Percentiles rank a stretch among this genome's conserved stretches.
phyloP scores from a whole-genome alignment of 2,888 invertebrate species.

The Stenotaenia linearis region DNA sequence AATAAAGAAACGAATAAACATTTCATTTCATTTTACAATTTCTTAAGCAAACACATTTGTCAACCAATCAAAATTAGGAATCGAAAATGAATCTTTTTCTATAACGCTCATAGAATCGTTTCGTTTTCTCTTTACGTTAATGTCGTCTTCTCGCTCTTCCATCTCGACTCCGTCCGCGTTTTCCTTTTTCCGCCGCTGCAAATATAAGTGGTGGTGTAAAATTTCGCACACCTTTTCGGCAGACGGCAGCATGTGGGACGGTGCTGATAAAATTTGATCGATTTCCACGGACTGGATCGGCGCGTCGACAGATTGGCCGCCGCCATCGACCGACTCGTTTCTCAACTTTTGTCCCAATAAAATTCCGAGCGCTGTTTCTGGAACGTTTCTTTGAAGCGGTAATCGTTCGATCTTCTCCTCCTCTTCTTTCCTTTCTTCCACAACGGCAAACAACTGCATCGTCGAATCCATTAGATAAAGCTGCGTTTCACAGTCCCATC shows the following conservation, averaged over 20 bases:
- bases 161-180: neutral
- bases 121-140: neutral
- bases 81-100: neutral
- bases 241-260: neutral
- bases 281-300: neutral
- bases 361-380: neutral
- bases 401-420: neutral
- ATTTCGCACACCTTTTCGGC: neutral
- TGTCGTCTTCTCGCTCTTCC: neutral
- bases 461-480: neutral
- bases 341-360: neutral
- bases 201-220: neutral
- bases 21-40: conserved; percentile 24
- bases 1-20: conserved; percentile 42
- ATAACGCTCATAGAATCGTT: neutral
- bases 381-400: neutral
- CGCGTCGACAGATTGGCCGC: neutral
- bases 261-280: neutral
- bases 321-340: neutral
- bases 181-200: neutral
- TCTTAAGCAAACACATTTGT: neutral
- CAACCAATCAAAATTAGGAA: neutral
- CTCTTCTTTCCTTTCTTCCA: neutral
- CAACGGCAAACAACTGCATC: neutral
- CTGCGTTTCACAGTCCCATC: neutral